Evolutionary conservation across 2,113 vertebrate species (phyloP), one percentile per base, ranked within the genome.

Genomic region (Halichoerus grypus): DNA sequence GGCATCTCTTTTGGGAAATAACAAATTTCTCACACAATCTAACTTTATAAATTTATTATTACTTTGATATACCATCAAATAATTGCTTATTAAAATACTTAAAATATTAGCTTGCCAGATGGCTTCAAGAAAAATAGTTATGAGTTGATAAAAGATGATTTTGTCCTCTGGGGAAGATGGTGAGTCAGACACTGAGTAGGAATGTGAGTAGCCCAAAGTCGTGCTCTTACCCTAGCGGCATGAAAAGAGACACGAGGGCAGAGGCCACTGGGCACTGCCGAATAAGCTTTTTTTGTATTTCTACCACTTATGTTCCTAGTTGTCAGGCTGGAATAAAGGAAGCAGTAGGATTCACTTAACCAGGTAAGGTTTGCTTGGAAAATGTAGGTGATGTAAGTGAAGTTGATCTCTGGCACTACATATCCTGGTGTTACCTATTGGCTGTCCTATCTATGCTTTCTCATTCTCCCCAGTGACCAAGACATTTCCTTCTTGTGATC

Each of bases 81-180:
- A 83, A 65, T 49, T 67, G 72, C 12, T 74, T 92, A 74, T 36
- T 55, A 84, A 97, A 63, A 92, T 94, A 46, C 26, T 91, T 72
- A 61, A 90, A 83, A 74, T 67, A 67, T 87, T n/a, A 67, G 28
- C 16, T 39, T 86, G 36, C 18, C 57, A 94, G 72, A 8, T 96
- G 39, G 16, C 36, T 87, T 90, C 79, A 86, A 92, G 46, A 63
- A 53, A 83, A 92, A 91, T 79, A 59, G 83, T 88, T 77, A 19
- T 24, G 49, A 69, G 59, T 61, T 81, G 36, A 76, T 39, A 39
- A 77, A 59, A 87, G 57, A 83, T 65, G 24, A 8, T 28, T 80
- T 86, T 92, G 26, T 72, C 16, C 9, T 80, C 12, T 33, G 5
- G 55, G 84, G 46, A 82, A 77, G 61, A 85, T 18, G 7, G 36